phyloP scores from a whole-genome alignment of 2,888 invertebrate species.

The Rhogogaster chlorosoma region DNA sequence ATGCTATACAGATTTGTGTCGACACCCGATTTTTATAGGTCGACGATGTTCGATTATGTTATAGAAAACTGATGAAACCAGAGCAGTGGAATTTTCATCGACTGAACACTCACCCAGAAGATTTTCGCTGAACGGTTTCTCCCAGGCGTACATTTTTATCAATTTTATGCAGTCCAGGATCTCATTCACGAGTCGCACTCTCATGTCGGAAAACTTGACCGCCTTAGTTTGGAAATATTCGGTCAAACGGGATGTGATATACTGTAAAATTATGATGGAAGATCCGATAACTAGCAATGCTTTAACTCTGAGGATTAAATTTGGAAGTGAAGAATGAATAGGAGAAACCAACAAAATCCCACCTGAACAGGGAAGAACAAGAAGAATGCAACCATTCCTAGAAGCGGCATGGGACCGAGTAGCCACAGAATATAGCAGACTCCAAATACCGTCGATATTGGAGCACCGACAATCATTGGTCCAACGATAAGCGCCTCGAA shows the following conservation, averaged over 20 bases:
- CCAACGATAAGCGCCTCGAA: slow-evolving; percentile 79
- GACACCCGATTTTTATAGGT: no score
- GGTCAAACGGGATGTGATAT: slow-evolving; percentile 75
- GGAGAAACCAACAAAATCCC: no score
- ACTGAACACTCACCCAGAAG: slow-evolving; percentile 72
- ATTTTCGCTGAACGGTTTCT: slow-evolving; percentile 80
- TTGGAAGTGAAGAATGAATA: no score
- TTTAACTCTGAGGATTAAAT: no score
- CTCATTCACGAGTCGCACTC: slow-evolving; percentile 78
- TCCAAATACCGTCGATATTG: slow-evolving; percentile 78
- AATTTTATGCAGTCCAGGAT: slow-evolving; percentile 78
- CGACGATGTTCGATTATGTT: no score
- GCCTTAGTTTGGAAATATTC: slow-evolving; percentile 70
- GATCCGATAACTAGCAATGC: no score
- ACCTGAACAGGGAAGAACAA: slow-evolving; percentile 81
- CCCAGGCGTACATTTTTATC: slow-evolving; percentile 85
- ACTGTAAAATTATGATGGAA: slow-evolving; percentile 70
- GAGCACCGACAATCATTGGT: slow-evolving; percentile 80
- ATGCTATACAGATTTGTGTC: no score
- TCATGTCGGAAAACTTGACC: slow-evolving; percentile 67
- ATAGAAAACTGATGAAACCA: no score
- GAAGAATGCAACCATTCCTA: slow-evolving; percentile 79
- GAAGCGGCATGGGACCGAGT: slow-evolving; percentile 79
- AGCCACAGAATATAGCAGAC: slow-evolving; percentile 78
- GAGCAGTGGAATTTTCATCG: no score